Evolutionary conservation across 2,888 invertebrate genomes (phyloP), one percentile per base, ranked within the genome.

Genomic region (Erebia palarica): DNA sequence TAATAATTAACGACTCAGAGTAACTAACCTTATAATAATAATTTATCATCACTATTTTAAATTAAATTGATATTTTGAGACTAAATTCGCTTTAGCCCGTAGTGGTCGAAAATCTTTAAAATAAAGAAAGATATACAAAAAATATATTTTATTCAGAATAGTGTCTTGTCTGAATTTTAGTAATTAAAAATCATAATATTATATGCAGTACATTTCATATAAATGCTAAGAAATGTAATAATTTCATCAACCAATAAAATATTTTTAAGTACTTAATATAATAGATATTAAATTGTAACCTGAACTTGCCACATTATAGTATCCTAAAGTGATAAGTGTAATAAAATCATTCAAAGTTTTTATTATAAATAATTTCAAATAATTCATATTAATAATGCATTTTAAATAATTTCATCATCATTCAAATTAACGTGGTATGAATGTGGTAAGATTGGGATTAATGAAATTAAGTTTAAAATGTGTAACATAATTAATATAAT

Each of bases 361-460:
- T 27, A 4, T n/a, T n/a, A n/a, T n/a, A n/a, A n/a, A n/a, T n/a
- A n/a, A n/a, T n/a, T n/a, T n/a, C n/a, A n/a, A n/a, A n/a, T n/a
- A n/a, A n/a, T n/a, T n/a, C n/a, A n/a, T n/a, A n/a, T n/a, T n/a
- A n/a, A n/a, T n/a, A n/a, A n/a, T n/a, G n/a, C n/a, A 21, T 21
- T 21, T 21, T 21, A 1, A 21, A 21, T 21, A 18, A 18, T 18
- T 18, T 8, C 16, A 57, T 57, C 7, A 16, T 42, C 9, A 42
- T 42, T 42, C n/a, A n/a, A n/a, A n/a, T 44, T 8, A 11, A 11
- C 11, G 44, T 11, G 2, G 2, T 44, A 44, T 44, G 44, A 36
- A 58, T 66, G 66, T 58, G 57, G 66, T 66, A 21, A 21, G 42
- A 14, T 18, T 66, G 7, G 18, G 18, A 49, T 3, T 49, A 63